Percentiles rank a stretch among this genome's conserved stretches.
Evolutionary conservation across 1,140 invertebrate genomes (phyloP).

Genomic region (Grapholita molesta): DNA sequence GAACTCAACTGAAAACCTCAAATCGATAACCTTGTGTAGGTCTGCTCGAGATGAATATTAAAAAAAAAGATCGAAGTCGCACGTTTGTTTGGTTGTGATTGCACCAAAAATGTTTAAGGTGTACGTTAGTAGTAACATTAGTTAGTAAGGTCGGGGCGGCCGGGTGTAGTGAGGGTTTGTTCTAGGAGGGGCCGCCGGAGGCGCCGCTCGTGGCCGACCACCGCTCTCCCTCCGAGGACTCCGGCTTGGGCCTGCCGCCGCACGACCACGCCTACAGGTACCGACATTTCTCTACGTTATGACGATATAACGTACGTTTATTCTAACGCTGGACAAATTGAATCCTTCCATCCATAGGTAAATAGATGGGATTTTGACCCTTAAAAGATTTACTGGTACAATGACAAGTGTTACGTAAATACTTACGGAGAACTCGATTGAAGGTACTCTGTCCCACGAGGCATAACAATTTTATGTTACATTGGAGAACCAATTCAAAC

Average conservation of each 20-base stretch:
- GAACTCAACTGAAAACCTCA: too few species aligned
- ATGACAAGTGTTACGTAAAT: not conserved
- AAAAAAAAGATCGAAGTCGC: not conserved
- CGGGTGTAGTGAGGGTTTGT: conserved; percentile 67
- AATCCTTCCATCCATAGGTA: too few species aligned
- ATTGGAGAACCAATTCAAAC: not conserved
- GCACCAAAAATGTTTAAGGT: not conserved
- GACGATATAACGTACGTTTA: too few species aligned
- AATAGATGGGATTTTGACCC: not conserved
- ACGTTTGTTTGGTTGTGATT: not conserved
- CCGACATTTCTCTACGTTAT: conserved; percentile 24
- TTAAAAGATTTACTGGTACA: not conserved
- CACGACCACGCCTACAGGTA: conserved; percentile 81
- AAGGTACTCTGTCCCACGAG: not conserved
- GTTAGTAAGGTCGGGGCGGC: conserved; percentile 17
- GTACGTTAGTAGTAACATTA: not conserved
- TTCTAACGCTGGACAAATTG: too few species aligned
- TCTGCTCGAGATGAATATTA: not conserved
- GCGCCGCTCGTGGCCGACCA: conserved; percentile 78
- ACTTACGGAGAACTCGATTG: not conserved
- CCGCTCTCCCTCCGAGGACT: conserved; percentile 90
- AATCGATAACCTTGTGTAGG: not conserved
- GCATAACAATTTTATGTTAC: not conserved
- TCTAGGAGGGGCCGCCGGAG: conserved; percentile 81
- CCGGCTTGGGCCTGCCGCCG: conserved; percentile 87